These are phyloP conservation scores for Sceliomorpha sp. DNA, from an alignment of 2,888 invertebrate species.

Conservation along the genomic window DNA sequence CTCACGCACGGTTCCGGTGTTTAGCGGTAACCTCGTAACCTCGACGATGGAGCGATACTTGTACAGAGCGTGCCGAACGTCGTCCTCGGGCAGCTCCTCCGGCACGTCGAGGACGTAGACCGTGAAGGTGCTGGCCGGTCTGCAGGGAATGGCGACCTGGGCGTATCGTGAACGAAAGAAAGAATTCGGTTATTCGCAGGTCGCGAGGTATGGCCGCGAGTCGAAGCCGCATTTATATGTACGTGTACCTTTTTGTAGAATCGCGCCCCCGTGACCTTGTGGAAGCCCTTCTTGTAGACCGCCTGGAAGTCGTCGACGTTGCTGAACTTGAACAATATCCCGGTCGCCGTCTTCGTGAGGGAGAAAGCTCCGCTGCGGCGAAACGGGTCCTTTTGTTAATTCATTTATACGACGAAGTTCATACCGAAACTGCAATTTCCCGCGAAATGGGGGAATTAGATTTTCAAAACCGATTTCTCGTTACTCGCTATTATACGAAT, in stretches of 20 bases:
- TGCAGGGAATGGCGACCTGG: conserved; percentile 91
- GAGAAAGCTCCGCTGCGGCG: conserved; percentile 88
- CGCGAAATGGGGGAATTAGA: conserved; percentile 53
- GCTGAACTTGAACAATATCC: conserved; percentile 93
- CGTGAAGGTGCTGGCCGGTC: conserved; percentile 93
- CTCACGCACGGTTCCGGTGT: conserved; percentile 75
- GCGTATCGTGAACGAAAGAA: too few relatives aligned
- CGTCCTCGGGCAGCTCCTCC: conserved; percentile 91
- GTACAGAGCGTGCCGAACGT: conserved; percentile 90
- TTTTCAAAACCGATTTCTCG: conserved; percentile 58
- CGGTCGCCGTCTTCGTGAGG: conserved; percentile 92
- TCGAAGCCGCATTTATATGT: too few relatives aligned
- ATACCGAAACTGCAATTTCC: conserved; percentile 49
- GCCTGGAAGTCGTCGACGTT: conserved; percentile 92
- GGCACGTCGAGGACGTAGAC: conserved; percentile 91
- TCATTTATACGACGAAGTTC: conserved; percentile 55
- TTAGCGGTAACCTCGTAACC: conserved; percentile 85
- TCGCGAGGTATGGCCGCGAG: too few relatives aligned
- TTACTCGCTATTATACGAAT: conserved; percentile 55
- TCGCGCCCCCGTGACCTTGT: conserved; percentile 91
- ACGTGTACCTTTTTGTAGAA: conserved; percentile 94
- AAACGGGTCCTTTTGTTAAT: conserved; percentile 47
- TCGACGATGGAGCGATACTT: conserved; percentile 90
- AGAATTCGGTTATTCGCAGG: too few relatives aligned
- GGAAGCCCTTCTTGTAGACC: conserved; percentile 93